Evolutionary conservation across 2,888 invertebrate genomes (phyloP).

Genomic region (Oscheius sp.): DNA sequence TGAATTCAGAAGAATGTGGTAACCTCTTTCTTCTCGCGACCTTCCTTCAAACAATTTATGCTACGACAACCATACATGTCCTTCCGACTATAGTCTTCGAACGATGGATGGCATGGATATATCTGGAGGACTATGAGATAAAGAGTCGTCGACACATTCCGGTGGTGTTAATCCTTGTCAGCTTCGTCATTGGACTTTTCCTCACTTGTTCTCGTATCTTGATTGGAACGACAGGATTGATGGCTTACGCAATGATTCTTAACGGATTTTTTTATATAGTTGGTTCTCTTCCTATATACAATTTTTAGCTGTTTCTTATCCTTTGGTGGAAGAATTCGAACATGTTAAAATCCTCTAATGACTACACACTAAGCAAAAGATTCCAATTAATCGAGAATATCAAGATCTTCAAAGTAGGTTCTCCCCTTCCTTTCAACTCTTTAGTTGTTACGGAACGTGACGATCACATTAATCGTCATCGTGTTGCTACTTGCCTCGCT

Average conservation of each 20-base stretch:
- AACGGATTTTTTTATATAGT: not conserved
- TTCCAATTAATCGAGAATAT: constrained; percentile 8
- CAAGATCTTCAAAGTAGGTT: constrained; percentile 8
- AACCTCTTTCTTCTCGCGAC: not conserved
- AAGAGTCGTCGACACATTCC: not conserved
- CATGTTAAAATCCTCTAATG: not conserved
- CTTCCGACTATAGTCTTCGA: constrained; percentile 11
- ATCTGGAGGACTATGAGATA: not conserved
- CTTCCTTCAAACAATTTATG: not conserved
- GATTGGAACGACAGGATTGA: not conserved
- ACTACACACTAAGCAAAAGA: not conserved
- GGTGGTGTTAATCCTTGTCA: not conserved
- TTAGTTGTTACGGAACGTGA: not conserved
- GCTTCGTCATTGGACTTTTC: not conserved
- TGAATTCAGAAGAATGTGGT: not conserved
- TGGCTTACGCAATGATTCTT: not conserved
- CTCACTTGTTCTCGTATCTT: not conserved
- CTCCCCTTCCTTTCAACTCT: not conserved
- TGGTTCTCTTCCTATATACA: not conserved
- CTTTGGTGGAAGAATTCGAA: constrained; percentile 3
- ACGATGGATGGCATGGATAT: constrained; percentile 5
- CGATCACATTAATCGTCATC: not conserved
- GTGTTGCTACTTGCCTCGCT: not conserved
- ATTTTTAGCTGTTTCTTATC: not conserved
- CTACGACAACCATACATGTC: not conserved